These are phyloP conservation scores for Thamnophis elegans DNA, from an alignment of 2,797 vertebrate genomes.

Conservation along the genomic window DNA sequence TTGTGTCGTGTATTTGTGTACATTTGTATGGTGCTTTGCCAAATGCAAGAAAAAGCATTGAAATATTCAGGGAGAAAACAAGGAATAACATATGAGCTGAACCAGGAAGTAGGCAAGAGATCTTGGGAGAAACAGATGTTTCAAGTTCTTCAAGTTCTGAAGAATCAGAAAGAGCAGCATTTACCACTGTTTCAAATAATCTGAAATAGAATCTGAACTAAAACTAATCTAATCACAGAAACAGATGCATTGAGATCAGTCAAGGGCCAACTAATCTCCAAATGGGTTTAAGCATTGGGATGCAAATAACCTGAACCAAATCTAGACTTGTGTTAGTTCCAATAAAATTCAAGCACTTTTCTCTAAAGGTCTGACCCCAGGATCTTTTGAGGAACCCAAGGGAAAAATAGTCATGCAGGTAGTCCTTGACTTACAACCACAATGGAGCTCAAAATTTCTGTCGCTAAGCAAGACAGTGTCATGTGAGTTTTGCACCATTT, in stretches of 20 bases:
- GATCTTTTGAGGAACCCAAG: not conserved
- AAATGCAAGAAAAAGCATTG: not conserved
- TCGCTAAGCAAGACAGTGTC: not conserved
- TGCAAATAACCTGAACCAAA: not conserved
- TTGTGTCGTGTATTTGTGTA: not conserved
- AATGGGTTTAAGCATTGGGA: not conserved
- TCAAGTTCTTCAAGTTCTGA: not conserved
- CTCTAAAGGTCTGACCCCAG: not conserved
- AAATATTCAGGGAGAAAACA: not conserved
- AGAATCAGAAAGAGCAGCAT: not conserved
- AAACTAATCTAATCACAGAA: not conserved
- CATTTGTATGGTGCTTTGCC: not conserved
- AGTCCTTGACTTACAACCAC: not conserved
- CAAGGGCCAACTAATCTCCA: not conserved
- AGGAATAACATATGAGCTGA: not conserved
- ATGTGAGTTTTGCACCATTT: not conserved
- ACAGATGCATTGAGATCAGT: not conserved
- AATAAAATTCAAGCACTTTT: not conserved
- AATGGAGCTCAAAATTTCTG: not conserved
- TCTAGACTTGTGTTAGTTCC: not conserved
- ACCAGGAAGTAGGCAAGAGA: not conserved
- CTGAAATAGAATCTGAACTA: not conserved
- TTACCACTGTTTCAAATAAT: not conserved
- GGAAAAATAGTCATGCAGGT: not conserved
- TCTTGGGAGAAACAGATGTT: not conserved